These are phyloP conservation scores for Eupithecia inturbata DNA, from an alignment of 2,888 invertebrate genomes.

Conservation along the genomic window DNA sequence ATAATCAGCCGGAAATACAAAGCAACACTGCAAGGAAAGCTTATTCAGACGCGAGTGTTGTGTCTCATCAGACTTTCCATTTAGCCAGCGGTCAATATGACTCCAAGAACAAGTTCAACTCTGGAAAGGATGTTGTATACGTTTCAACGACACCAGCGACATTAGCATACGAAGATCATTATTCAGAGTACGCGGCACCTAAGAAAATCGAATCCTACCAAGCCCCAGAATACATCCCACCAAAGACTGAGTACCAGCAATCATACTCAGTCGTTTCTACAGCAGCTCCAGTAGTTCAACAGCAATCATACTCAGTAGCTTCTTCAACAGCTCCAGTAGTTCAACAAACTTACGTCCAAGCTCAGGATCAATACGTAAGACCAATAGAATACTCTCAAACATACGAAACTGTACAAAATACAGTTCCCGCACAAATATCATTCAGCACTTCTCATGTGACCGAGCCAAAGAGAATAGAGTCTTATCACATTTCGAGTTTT, in stretches of 20 bases:
- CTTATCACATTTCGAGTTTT: constrained; percentile 63
- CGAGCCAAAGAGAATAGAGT: constrained; percentile 65
- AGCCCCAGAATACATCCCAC: constrained; percentile 61
- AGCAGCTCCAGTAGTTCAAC: constrained; percentile 53
- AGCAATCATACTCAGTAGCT: constrained; percentile 59
- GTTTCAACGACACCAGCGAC: constrained; percentile 73
- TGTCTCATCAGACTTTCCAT: constrained; percentile 75
- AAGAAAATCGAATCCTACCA: constrained; percentile 59
- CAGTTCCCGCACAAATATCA: constrained; percentile 51
- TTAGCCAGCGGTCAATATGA: constrained; percentile 49
- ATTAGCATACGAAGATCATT: constrained; percentile 73
- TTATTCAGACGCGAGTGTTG: constrained; percentile 73
- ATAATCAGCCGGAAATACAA: constrained; percentile 75
- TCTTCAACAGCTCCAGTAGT: constrained; percentile 60
- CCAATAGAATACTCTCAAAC: constrained; percentile 54
- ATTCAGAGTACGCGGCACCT: constrained; percentile 64
- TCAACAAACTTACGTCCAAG: constrained; percentile 55
- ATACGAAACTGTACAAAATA: constrained; percentile 51
- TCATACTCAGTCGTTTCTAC: constrained; percentile 62
- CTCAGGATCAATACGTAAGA: constrained; percentile 59
- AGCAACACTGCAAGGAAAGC: constrained; percentile 57
- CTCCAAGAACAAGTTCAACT: constrained; percentile 54
- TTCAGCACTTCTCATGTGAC: constrained; percentile 61
- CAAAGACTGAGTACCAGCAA: constrained; percentile 62
- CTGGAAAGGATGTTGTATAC: constrained; percentile 61